Evolutionary conservation across 2,113 vertebrate species (phyloP).

Genomic region (Neogobius melanostomus): DNA sequence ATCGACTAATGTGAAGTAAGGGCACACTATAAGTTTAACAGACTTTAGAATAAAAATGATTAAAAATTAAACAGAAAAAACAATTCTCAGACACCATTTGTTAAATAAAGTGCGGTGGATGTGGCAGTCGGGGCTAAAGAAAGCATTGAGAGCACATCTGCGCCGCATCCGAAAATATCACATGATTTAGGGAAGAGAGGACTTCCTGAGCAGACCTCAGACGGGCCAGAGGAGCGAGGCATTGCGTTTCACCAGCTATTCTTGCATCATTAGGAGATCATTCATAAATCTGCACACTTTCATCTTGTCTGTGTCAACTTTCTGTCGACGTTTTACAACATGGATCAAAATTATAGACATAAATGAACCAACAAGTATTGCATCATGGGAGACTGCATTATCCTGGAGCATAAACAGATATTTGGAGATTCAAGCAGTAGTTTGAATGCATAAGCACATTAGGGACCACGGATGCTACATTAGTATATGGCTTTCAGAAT

Average conservation of each 20-base stretch:
- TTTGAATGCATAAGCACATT: not conserved
- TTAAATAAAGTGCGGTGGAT: slow-evolving; percentile 10
- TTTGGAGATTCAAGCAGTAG: slow-evolving; percentile 7
- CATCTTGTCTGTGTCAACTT: slow-evolving; percentile 15
- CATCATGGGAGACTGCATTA: slow-evolving; percentile 20
- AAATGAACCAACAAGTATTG: slow-evolving; percentile 33
- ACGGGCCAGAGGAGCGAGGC: slow-evolving; percentile 5
- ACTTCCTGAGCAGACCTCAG: slow-evolving; percentile 48
- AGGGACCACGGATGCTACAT: not conserved
- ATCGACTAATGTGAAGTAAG: too few species aligned
- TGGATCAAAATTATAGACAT: slow-evolving; percentile 32
- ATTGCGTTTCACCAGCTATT: slow-evolving; percentile 30
- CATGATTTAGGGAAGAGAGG: slow-evolving; percentile 44
- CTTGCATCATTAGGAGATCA: slow-evolving; percentile 49
- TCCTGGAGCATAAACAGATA: slow-evolving; percentile 33
- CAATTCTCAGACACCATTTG: not conserved
- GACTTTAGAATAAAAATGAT: too few species aligned
- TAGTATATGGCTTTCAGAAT: not conserved
- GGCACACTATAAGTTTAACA: too few species aligned
- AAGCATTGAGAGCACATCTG: slow-evolving; percentile 44
- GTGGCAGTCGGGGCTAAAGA: slow-evolving; percentile 12
- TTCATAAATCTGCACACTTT: slow-evolving; percentile 12
- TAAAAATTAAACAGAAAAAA: not conserved
- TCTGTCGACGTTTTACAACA: not conserved
- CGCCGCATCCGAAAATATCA: slow-evolving; percentile 59